A percentile compares a stretch with the other conserved stretches of the same genome.
phyloP scores from a whole-genome alignment of 2,888 invertebrate genomes.

The Diarsia brunnea region DNA sequence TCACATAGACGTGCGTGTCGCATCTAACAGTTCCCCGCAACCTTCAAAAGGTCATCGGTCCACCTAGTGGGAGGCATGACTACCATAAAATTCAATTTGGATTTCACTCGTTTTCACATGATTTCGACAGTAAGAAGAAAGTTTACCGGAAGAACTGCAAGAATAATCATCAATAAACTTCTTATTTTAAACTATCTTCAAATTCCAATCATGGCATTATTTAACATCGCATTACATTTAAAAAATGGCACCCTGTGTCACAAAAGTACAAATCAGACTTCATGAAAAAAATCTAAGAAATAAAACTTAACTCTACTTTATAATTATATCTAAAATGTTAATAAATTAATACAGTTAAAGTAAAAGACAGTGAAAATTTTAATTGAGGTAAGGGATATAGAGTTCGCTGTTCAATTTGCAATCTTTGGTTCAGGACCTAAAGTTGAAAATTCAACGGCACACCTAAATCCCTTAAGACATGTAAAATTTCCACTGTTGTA shows the following conservation, averaged over 20 bases:
- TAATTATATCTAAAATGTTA: constrained; percentile 66
- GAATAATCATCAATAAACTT: neutral
- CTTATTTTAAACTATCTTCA: neutral
- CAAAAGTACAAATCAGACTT: constrained; percentile 78
- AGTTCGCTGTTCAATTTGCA: neutral
- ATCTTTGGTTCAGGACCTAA: neutral
- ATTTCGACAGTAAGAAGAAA: neutral
- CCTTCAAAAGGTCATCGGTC: too few relatives aligned
- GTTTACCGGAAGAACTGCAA: neutral
- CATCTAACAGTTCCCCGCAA: too few relatives aligned
- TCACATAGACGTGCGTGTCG: too few relatives aligned
- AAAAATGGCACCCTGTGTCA: constrained; percentile 84
- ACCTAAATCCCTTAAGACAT: neutral
- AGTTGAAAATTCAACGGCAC: neutral
- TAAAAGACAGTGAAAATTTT: constrained; percentile 7
- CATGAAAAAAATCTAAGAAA: constrained; percentile 65
- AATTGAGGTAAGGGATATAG: neutral
- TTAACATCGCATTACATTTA: constrained; percentile 29
- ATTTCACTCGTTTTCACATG: neutral
- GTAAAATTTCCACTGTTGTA: constrained; percentile 10
- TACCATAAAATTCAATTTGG: neutral
- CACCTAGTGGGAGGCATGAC: neutral
- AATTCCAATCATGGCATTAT: constrained; percentile 55
- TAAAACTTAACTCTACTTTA: constrained; percentile 57
- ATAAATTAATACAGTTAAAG: constrained; percentile 74